Base-by-base conservation (phyloP, 1,140 invertebrate genomes). In the Trissolcus basalis region DNA sequence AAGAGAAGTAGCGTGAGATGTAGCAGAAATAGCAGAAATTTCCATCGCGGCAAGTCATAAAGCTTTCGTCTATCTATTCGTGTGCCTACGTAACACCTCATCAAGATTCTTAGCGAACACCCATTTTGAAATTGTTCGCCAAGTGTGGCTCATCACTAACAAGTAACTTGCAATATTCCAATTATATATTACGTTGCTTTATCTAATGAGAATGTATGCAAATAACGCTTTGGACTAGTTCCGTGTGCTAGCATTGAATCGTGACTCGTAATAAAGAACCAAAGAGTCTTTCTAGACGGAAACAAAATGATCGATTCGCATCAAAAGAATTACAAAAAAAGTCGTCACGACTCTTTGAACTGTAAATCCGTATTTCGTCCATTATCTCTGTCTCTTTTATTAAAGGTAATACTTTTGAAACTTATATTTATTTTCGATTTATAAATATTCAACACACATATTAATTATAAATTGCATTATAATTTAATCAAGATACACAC, bases 101-200 rank as follows among this genome's bases (percentile, higher is more conserved):
- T 85, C 80, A 82, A 80, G 80, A 84, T 83, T 79, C 76, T 64
- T 65, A 45, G n/a, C 47, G 49, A 59, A 56, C 39, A 58, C 58
- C 67, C 49, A 64, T 77, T 65, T 49, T 49, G 47, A 67, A 82
- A 83, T 84, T 83, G 81, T 81, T 83, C 77, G 61, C 56, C 71
- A 63, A 77, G 77, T 79, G 63, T 59, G 58, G 70, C 78, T 81
- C 80, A 78, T 27, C 19, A 86, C 83, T 85, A 85, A 85, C 84
- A 75, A 83, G 80, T 84, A 85, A 85, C 82, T 83, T 79, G 80
- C 83, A 79, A 86, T 86, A 86, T 86, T 86, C 80, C 84, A 81
- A 81, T 81, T 80, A 79, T 80, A 80, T 73, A 61, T 61, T 76
- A 67, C 65, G 53, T 69, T 48, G 69, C 69, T 74, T 48, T 53